Base-by-base conservation (phyloP, 2,113 vertebrate genomes). In the Gadus macrocephalus region DNA sequence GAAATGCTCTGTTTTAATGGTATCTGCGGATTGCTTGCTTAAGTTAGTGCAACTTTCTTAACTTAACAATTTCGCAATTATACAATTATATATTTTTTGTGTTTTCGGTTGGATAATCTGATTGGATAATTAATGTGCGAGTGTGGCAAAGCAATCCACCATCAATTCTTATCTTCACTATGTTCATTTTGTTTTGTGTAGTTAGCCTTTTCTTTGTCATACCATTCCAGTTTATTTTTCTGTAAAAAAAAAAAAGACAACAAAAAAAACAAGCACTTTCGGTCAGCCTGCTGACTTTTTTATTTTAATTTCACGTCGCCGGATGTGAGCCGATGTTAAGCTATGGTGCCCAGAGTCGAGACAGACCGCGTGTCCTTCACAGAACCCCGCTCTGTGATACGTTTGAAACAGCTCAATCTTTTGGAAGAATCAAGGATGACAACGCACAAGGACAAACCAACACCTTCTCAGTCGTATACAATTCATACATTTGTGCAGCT, bases 191-290 rank as follows among this genome's bases (percentile, higher is more conserved):
- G 62, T 83, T 81, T 64, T 67, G 4, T 66, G 62, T 83, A 81
- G 25, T 85, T 88, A 68, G 67, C 81, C 62, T 73, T 83, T 70
- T 70, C 49, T 71, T 92, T 93, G 90, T 91, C 86, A 91, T 92
- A 91, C 92, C 94, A 93, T 97, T 96, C 95, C 94, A 93, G 75
- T 93, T 88, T 93, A 78, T 42, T 81, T 81, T 74, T 73, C 22
- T 60, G 15, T 62, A 87, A 86, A 87, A 74, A 80, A 86, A 56
- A 74, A 67, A 76, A 5, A 58, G 8, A 58, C 5, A 58, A 58
- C 59, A 88, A 86, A 86, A 80, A 56, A 70, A 74, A 78, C 91
- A 92, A 94, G 95, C 96, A 97, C 97, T 97, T 98, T 96, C 89
- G 87, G 93, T 93, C 92, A 89, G 90, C 89, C 88, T 91, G 87